Conservation (phyloP, 2,113 vertebrate genomes). For the Eulemur macaco region DNA sequence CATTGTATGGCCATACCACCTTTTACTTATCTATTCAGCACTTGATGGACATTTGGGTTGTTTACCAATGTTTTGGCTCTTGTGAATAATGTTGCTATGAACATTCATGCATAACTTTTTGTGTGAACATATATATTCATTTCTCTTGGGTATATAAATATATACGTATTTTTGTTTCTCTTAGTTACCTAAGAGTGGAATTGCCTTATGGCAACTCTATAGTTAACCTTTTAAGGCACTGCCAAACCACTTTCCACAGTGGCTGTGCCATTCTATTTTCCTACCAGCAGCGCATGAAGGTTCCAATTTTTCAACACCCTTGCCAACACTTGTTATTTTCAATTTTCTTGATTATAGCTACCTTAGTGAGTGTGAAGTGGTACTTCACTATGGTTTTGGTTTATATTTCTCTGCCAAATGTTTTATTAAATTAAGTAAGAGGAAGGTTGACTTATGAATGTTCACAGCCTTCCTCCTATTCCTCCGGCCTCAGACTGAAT, state of each 20-base stretch:
- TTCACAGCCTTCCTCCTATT: not conserved
- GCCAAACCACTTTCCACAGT: not conserved
- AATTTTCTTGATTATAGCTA: not conserved
- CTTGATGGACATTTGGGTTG: not conserved
- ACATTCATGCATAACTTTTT: not conserved
- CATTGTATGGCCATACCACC: not conserved
- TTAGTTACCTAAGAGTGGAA: not conserved
- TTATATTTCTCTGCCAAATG: constrained; percentile 7
- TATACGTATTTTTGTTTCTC: not conserved
- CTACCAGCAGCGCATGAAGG: not conserved
- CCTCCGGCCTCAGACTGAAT: not conserved
- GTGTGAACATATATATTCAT: not conserved
- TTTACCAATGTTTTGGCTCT: not conserved
- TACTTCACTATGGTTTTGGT: not conserved
- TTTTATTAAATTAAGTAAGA: constrained; percentile 4
- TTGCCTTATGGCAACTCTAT: not conserved
- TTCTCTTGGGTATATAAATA: not conserved
- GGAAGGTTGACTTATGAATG: not conserved
- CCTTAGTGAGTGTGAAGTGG: not conserved
- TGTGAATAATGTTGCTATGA: not conserved
- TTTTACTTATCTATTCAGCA: not conserved
- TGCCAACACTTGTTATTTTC: not conserved
- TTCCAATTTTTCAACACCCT: not conserved
- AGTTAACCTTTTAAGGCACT: not conserved
- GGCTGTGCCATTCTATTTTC: not conserved